Base-by-base conservation (phyloP, 2,888 invertebrate species). In the Hyalella azteca region DNA sequence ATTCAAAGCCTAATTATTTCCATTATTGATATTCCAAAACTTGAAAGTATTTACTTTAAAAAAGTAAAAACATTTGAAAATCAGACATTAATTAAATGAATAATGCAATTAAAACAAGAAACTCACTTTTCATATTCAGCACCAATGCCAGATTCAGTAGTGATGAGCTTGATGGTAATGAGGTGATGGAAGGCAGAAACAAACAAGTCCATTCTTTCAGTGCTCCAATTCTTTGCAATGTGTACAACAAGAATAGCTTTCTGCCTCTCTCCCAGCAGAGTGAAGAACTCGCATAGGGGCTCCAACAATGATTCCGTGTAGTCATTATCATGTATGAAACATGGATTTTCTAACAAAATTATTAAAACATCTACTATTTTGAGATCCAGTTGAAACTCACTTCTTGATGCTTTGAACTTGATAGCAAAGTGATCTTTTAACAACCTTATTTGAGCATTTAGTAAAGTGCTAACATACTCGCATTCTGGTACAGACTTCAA, bases 281-380 rank as follows among this genome's bases (percentile, higher is more conserved):
- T 76, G 22, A 82, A 73, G 29, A 82, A 79, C 66, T 80, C 75
- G 50, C 80, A 81, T 66, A 84, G 22, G 39, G 78, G 77, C 54
- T 79, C 81, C 79, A 84, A 77, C 15, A 82, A 80, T 19, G 73
- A 76, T 50, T 84, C 84, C 39, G 81, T 84, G 54, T 80, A 84
- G 59, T 84, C 84, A 32, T 45, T 73, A 26, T 81, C 80, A 26
- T 80, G 78, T 39, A 79, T 81, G 26, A 84, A 41, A 45, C 78
- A 78, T 26, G 81, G 82, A 41, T 79, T 82, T 73, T 84, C 84
- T 60, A 84, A 66, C 41, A 84, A 73, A 50, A 84, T 84, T 48
- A 84, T 77, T 22, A 84, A 81, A 32, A 84, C 78, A 36, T 84
- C 82, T n/a, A 84, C 78, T 49, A 80, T 79, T 75, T 81, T 81